Conservation (phyloP, 2,113 vertebrate genomes). For the Microtus ochrogaster region DNA sequence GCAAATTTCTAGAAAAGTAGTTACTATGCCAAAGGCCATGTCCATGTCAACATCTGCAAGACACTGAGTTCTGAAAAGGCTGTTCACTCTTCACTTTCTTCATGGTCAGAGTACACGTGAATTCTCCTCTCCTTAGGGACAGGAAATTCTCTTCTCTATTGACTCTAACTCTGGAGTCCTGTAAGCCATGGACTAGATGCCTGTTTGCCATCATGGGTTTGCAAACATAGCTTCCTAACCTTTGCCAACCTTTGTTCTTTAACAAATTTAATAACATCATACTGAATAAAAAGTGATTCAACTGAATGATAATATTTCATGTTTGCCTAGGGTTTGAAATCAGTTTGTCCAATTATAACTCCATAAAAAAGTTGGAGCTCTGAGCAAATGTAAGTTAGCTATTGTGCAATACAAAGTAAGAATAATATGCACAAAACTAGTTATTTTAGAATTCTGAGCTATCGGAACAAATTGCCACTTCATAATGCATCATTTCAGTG, state of each 20-base stretch:
- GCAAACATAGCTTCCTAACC: neutral
- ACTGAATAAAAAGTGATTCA: neutral
- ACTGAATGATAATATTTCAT: neutral
- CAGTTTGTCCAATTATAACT: neutral
- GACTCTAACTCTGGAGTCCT: neutral
- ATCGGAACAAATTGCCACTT: neutral
- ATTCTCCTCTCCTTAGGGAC: neutral
- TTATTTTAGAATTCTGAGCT: constrained; percentile 4
- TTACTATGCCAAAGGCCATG: neutral
- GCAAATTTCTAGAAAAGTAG: constrained; percentile 2
- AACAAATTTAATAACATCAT: neutral
- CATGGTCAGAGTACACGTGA: neutral
- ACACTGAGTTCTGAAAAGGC: neutral
- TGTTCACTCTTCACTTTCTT: neutral
- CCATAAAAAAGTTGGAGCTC: neutral
- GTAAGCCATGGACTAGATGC: neutral
- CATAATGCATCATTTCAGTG: neutral
- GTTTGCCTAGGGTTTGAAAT: neutral
- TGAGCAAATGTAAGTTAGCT: neutral
- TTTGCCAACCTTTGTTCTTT: neutral
- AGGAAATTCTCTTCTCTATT: neutral
- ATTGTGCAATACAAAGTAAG: neutral
- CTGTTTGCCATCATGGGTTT: neutral
- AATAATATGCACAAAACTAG: neutral
- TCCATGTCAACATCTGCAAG: neutral